Base-by-base conservation (phyloP, 2,113 vertebrate genomes). In the Xiphophorus hellerii region DNA sequence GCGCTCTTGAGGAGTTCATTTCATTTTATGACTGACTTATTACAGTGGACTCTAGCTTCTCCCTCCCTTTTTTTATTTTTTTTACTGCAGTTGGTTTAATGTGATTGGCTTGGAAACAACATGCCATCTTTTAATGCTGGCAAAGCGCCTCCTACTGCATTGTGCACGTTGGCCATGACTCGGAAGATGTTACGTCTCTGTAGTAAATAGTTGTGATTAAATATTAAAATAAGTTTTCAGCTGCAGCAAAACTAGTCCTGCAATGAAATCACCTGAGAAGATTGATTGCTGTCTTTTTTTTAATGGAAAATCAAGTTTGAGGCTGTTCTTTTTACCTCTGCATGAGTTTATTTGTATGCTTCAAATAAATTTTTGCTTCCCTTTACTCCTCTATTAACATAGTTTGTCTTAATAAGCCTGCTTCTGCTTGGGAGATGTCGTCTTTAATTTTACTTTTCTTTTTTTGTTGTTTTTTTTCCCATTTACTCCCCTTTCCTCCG, bases 341-440 rank as follows among this genome's bases (percentile, higher is more conserved):
- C 93, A 93, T 93, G 93, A 86, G 70, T 73, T 77, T 80, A 37
- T 79, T 74, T 83, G 82, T 86, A 83, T 88, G 81, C 89, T 84
- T 87, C 85, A 33, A 86, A 82, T 84, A 76, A 77, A 67, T 71
- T 84, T 79, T 84, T 88, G 87, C 89, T 88, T 81, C 84, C 84
- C 82, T 90, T 62, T 82, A 80, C 78, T 86, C 84, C 81, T 90
- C 67, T 88, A 87, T 93, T 93, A 92, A 91, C 91, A 79, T 91
- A 91, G 93, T 94, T 90, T 93, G 85, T 93, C 89, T 90, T 93
- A 95, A 95, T 91, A 90, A 91, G 69, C 90, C 84, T 92, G 93
- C 94, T 92, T 95, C 88, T 93, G 93, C 94, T 95, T 93, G 92
- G 78, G 71, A 93, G 80, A 93, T 90, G 92, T 93, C 87, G 93